phyloP scores from a whole-genome alignment of 2,888 invertebrate species.

The Troides oblongomaculatus region DNA sequence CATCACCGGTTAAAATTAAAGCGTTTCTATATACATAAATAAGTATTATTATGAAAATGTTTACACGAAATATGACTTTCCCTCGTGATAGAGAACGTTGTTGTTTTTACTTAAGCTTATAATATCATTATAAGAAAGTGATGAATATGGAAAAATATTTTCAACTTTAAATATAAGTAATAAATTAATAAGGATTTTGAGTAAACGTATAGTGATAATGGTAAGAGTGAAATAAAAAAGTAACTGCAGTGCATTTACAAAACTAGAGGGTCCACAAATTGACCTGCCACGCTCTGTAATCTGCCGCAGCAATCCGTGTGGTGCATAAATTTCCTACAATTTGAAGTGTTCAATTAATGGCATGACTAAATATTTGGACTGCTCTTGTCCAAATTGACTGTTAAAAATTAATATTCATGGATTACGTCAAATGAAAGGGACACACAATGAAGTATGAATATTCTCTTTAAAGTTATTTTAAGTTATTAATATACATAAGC shows the following conservation, averaged over 20 bases:
- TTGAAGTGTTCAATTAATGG: constrained; percentile 76
- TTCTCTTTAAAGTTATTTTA: not conserved
- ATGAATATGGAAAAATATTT: too few species aligned
- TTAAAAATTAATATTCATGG: constrained; percentile 6
- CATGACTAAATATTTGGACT: constrained; percentile 71
- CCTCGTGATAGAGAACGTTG: too few species aligned
- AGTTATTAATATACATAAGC: not conserved
- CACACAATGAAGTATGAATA: not conserved
- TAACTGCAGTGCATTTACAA: constrained; percentile 30
- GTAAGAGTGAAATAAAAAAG: constrained; percentile 13
- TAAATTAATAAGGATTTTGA: not conserved
- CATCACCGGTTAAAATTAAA: too few species aligned
- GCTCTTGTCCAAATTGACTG: constrained; percentile 30
- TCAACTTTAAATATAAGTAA: too few species aligned
- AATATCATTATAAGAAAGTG: too few species aligned
- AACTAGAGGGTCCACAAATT: constrained; percentile 46
- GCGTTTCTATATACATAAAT: too few species aligned
- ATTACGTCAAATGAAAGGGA: not conserved
- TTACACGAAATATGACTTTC: too few species aligned
- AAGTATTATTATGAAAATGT: too few species aligned
- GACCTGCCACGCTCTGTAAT: constrained; percentile 69
- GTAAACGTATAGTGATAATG: not conserved
- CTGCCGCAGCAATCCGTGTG: constrained; percentile 69
- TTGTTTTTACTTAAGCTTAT: too few species aligned
- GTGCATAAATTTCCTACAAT: constrained; percentile 76